These are phyloP conservation scores for Eptesicus fuscus DNA, from an alignment of 2,113 vertebrate genomes.

Conservation along the genomic window DNA sequence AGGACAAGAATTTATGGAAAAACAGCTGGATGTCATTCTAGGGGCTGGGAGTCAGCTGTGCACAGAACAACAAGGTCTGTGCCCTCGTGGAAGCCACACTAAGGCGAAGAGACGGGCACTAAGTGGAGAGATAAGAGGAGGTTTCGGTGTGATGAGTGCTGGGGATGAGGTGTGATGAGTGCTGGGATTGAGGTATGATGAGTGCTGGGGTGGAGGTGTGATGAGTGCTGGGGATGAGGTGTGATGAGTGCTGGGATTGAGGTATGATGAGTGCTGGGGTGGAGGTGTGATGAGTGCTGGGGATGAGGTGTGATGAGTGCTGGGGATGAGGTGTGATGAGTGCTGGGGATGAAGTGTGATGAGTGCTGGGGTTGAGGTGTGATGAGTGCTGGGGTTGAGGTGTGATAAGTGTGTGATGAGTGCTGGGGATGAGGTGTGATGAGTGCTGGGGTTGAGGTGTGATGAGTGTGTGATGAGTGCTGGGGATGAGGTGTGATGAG, in stretches of 20 bases:
- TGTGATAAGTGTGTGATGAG: too few species aligned
- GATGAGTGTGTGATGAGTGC: too few species aligned
- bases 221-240: not conserved
- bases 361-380: too few species aligned
- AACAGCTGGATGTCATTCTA: not conserved
- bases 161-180: too few species aligned
- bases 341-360: not conserved
- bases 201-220: not conserved
- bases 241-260: not conserved
- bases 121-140: not conserved
- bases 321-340: not conserved
- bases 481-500: not conserved
- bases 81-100: accelerated
- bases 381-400: not conserved
- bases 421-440: not conserved
- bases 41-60: not conserved
- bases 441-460: not conserved
- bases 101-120: not conserved
- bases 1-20: not conserved
- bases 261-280: not conserved
- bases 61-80: not conserved
- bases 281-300: not conserved
- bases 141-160: not conserved
- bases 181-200: too few species aligned
- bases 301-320: not conserved